A percentile compares a stretch with the other conserved stretches of the same genome.
phyloP scores from a whole-genome alignment of 2,113 vertebrate species.

The Plecotus auritus region DNA sequence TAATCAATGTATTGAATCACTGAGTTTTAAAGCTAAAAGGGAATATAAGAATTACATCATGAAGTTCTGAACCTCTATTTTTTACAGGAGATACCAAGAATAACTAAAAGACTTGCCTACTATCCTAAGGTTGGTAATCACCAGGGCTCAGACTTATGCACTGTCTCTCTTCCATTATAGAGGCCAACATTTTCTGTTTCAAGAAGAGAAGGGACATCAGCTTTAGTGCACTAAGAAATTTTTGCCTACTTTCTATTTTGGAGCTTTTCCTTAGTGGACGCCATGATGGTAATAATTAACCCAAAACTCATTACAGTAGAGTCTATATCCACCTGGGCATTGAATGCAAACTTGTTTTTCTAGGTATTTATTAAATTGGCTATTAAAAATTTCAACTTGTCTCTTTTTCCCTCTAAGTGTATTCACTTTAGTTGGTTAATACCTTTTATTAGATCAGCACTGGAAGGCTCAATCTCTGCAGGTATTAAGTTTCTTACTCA shows the following conservation, averaged over 20 bases:
- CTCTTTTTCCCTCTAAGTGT: neutral
- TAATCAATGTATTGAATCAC: neutral
- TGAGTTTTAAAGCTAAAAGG: neutral
- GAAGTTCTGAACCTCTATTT: neutral
- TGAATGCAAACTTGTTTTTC: neutral
- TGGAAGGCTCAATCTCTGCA: neutral
- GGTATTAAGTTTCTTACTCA: neutral
- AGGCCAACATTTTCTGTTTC: neutral
- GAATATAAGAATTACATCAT: neutral
- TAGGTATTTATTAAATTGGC: neutral
- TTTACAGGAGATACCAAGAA: neutral
- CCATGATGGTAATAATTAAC: neutral
- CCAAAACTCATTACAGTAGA: neutral
- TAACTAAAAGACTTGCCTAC: neutral
- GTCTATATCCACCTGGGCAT: neutral
- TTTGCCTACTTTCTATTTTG: neutral
- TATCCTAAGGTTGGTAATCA: neutral
- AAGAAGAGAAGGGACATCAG: neutral
- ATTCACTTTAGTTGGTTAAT: neutral
- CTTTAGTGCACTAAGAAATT: neutral
- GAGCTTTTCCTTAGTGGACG: neutral
- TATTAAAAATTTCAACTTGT: neutral
- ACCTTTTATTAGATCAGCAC: neutral
- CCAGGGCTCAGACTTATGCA: neutral
- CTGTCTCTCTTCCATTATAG: neutral